Evolutionary conservation across 2,888 invertebrate genomes (phyloP), one percentile per base, ranked within the genome.

Genomic region (Pandemis corylana): DNA sequence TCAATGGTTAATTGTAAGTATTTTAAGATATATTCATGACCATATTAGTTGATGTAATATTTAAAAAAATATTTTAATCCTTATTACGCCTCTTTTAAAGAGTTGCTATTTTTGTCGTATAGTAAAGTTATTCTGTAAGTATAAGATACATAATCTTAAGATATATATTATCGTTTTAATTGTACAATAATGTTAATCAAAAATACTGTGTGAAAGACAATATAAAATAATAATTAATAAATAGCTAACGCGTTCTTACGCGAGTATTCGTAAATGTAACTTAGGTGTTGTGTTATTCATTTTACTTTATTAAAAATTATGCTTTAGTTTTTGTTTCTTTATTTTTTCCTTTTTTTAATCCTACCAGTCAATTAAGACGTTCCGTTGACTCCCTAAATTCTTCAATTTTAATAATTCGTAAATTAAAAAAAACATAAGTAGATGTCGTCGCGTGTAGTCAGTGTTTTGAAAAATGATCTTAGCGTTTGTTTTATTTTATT

Each of bases 351-450:
- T 62, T 69, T 72, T 84, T 86, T 77, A 76, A 85, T 85, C 91
- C 92, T 92, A 92, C 92, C 90, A 91, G 93, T 94, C 93, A 94
- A 93, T 94, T 94, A 93, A 77, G 61, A 76, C 73, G 28, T 85
- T 84, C 63, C 85, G 91, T 93, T 84, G 94, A 92, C 94, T 94
- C 94, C 94, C 94, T 94, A 93, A 94, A 93, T 93, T 94, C 93
- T 93, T 92, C 94, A 94, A 94, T 94, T 94, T 93, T 83, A 90
- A 86, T 85, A 82, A 84, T 87, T 80, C 74, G 78, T 78, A 78
- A 81, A 80, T 84, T 78, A 75, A 72, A 77, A 78, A 83, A 53
- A 68, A 36, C 74, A 67, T 64, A 66, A 69, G 76, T 78, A 71
- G 76, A 59, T 76, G 66, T 79, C 69, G 76, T 77, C 70, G 76